Percentiles rank a stretch among this genome's conserved stretches.
Conservation (phyloP, 2,888 invertebrate species). For the Stenoptilia bipunctidactyla region DNA sequence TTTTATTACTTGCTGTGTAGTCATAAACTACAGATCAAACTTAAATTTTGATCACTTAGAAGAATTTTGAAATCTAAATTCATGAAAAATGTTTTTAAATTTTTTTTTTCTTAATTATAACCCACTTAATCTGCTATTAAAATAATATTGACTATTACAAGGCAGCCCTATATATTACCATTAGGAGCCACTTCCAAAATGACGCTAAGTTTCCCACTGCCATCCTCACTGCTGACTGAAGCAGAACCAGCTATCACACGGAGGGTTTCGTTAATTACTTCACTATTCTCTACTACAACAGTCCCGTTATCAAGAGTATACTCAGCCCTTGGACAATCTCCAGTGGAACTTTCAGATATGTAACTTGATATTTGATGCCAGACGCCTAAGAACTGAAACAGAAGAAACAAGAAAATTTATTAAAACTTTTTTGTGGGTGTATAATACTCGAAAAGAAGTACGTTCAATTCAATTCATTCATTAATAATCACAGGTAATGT, state of each 20-base stretch:
- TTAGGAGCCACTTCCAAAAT: conserved; percentile 48
- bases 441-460: too few relatives aligned
- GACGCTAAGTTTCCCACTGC: conserved; percentile 65
- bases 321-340: conserved; percentile 72
- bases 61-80: too few relatives aligned
- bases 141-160: not conserved
- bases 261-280: conserved; percentile 47
- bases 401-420: not conserved
- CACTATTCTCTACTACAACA: conserved; percentile 28
- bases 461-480: too few relatives aligned
- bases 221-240: conserved; percentile 35
- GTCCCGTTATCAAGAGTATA: conserved; percentile 41
- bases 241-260: conserved; percentile 62
- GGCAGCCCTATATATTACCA: conserved; percentile 25
- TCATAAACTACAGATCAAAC: too few relatives aligned
- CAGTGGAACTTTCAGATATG: conserved; percentile 68
- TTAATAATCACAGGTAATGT: too few relatives aligned
- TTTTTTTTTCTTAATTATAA: too few relatives aligned
- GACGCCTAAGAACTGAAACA: conserved; percentile 29
- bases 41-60: too few relatives aligned
- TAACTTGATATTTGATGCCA: conserved; percentile 77
- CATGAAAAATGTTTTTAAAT: too few relatives aligned
- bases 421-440: too few relatives aligned
- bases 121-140: too few relatives aligned
- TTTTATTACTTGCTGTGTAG: too few relatives aligned